A percentile compares a stretch with the other conserved stretches of the same genome.
Evolutionary conservation across 2,113 vertebrate genomes (phyloP).

Genomic region (Haplochromis vanheusdeni): DNA sequence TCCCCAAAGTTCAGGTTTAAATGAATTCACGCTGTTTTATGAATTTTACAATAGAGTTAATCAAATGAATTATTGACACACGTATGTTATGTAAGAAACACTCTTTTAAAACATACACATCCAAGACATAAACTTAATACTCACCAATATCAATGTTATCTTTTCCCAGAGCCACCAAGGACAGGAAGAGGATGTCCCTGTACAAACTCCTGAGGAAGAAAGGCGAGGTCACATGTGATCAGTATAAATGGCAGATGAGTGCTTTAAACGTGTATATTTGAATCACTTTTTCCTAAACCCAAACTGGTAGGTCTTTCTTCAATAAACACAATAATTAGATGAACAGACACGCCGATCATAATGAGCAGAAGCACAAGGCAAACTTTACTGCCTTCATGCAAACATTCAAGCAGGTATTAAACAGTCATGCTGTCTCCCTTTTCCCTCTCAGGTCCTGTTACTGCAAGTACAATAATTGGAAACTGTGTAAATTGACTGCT

Average conservation of each 20-base stretch:
- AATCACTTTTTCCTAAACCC: not conserved
- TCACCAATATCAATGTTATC: conserved; percentile 97
- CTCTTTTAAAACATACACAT: not conserved
- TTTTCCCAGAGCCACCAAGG: conserved; percentile 92
- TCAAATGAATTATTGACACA: not conserved
- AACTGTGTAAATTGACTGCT: not conserved
- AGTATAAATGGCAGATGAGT: not conserved
- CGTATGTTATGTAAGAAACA: not conserved
- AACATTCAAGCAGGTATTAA: not conserved
- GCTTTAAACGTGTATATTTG: not conserved
- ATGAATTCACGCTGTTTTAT: not conserved
- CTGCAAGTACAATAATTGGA: not conserved
- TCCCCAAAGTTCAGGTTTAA: not conserved
- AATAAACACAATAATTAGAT: not conserved
- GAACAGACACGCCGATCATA: not conserved
- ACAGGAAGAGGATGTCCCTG: conserved; percentile 94
- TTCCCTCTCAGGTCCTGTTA: not conserved
- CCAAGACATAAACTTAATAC: not conserved
- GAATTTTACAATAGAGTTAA: not conserved
- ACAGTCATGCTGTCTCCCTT: not conserved
- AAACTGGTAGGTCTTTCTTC: not conserved
- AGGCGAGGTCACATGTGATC: not conserved
- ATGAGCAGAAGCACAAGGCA: not conserved
- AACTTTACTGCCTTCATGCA: not conserved
- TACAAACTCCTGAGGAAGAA: conserved; percentile 85